These are phyloP conservation scores for Paramormyrops kingsleyae DNA, from an alignment of 2,113 vertebrate species.

Conservation along the genomic window DNA sequence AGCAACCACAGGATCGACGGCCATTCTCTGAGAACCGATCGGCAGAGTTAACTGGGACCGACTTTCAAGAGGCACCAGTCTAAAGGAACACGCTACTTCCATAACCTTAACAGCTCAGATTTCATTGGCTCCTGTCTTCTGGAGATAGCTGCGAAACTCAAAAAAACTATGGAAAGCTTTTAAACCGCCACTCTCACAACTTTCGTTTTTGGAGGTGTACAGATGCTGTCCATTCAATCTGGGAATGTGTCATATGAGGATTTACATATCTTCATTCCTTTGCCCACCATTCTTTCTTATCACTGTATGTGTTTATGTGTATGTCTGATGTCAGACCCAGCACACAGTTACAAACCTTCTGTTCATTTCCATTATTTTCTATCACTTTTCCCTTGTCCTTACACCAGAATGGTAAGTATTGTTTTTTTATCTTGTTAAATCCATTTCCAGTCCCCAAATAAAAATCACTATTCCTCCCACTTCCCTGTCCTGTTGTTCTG, in stretches of 20 bases:
- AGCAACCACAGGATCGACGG: neutral
- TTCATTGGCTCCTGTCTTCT: neutral
- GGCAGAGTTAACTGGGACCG: neutral
- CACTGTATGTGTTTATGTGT: neutral
- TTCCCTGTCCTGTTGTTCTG: neutral
- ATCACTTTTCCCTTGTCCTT: neutral
- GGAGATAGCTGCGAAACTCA: neutral
- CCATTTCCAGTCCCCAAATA: neutral
- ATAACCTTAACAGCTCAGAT: neutral
- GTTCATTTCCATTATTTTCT: neutral
- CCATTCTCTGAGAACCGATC: neutral
- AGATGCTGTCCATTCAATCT: neutral
- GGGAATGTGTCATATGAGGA: neutral
- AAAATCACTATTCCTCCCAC: neutral
- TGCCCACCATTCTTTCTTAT: neutral
- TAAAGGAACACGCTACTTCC: neutral
- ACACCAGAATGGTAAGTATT: neutral
- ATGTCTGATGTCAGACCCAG: neutral
- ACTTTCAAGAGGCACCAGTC: neutral
- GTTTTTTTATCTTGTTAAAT: neutral
- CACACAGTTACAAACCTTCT: neutral
- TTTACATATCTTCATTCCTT: neutral
- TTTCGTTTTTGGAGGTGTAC: neutral
- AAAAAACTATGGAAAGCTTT: neutral
- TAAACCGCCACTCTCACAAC: neutral